Evolutionary conservation across 2,888 invertebrate genomes (phyloP).

Genomic region (Nycteola revayana): DNA sequence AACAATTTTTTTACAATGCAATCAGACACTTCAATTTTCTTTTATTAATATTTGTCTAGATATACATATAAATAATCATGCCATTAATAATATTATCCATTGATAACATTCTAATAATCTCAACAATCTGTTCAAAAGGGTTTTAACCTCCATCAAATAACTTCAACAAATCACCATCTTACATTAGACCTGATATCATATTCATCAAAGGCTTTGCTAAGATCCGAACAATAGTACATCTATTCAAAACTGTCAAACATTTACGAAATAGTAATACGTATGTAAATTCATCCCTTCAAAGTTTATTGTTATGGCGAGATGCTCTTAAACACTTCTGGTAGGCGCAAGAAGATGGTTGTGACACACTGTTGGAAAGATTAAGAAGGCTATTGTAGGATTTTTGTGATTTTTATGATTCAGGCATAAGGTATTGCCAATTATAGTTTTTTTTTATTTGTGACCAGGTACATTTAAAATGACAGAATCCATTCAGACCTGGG

Average conservation of each 20-base stretch:
- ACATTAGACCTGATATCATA: constrained; percentile 30
- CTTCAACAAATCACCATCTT: constrained; percentile 29
- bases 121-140: constrained; percentile 6
- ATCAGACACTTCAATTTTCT: too few species aligned
- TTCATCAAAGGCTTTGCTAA: constrained; percentile 44
- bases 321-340: constrained; percentile 61
- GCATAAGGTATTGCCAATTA: too few species aligned
- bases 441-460: too few species aligned
- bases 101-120: too few species aligned
- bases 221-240: constrained; percentile 45
- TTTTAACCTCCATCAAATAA: constrained; percentile 19
- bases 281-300: constrained; percentile 65
- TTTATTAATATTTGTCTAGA: too few species aligned
- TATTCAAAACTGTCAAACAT: constrained; percentile 73
- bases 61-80: too few species aligned
- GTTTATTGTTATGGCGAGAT: constrained; percentile 77
- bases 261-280: constrained; percentile 60
- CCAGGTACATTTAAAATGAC: too few species aligned
- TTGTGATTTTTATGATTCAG: too few species aligned
- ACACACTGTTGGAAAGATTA: constrained; percentile 38
- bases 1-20: too few species aligned
- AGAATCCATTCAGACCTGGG: too few species aligned
- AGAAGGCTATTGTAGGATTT: too few species aligned
- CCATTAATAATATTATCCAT: too few species aligned
- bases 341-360: constrained; percentile 52